Conservation (phyloP, 2,113 vertebrate genomes). For the Diglossa brunneiventris region DNA sequence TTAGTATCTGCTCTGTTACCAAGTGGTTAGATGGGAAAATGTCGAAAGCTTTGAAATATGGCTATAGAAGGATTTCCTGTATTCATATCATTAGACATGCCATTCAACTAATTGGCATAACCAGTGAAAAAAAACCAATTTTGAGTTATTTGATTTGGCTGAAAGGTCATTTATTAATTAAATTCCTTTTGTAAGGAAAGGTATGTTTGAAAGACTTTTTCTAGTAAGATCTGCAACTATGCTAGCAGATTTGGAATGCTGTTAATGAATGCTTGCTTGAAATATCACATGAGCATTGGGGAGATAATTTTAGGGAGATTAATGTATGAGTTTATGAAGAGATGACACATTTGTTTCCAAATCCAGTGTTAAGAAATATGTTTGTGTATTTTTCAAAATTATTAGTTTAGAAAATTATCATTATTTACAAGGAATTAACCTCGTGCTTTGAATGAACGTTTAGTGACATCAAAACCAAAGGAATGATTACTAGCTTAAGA, state of each 20-base stretch:
- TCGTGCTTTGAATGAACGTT: neutral
- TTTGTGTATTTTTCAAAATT: neutral
- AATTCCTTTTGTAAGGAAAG: neutral
- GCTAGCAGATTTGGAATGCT: neutral
- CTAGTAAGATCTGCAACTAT: neutral
- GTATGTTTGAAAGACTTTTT: neutral
- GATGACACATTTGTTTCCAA: neutral
- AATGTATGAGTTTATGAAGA: neutral
- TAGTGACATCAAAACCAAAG: neutral
- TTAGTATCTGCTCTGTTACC: conserved; percentile 5
- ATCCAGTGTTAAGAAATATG: neutral
- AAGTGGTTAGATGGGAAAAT: neutral
- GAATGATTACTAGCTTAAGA: conserved; percentile 10
- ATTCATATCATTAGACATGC: neutral
- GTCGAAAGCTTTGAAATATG: neutral
- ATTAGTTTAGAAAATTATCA: neutral
- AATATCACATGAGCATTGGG: neutral
- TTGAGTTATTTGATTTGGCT: neutral
- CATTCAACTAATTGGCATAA: conserved; percentile 29
- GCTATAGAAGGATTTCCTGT: conserved; percentile 26
- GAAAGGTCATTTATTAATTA: neutral
- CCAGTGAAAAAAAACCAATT: neutral
- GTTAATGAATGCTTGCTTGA: neutral
- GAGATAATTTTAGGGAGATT: neutral
- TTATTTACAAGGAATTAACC: neutral